Conservation (phyloP, 2,888 invertebrate genomes). For the Lepidochrysops patricia region DNA sequence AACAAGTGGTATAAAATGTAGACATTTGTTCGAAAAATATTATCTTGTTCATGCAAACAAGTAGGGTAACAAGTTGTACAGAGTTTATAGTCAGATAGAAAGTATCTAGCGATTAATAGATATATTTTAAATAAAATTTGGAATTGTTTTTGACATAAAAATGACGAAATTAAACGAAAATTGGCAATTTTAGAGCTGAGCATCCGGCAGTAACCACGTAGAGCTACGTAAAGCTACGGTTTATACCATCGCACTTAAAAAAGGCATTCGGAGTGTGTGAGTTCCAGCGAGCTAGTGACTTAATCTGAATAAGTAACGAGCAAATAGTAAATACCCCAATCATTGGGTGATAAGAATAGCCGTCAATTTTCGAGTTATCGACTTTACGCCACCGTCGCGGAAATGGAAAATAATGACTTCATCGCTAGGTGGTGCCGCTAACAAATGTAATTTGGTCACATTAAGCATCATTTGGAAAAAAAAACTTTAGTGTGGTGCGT, state of each 20-base stretch:
- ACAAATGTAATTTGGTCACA: conserved; percentile 62
- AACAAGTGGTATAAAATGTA: neutral
- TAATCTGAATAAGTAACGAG: conserved; percentile 52
- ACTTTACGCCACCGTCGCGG: conserved; percentile 57
- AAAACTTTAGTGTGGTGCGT: conserved; percentile 36
- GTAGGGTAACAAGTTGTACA: neutral
- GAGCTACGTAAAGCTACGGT: too few species aligned
- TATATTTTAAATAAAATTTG: too few species aligned
- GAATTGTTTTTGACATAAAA: too few species aligned
- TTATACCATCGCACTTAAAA: too few species aligned
- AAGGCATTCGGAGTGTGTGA: too few species aligned
- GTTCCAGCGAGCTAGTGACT: neutral
- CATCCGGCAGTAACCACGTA: too few species aligned
- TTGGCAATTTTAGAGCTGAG: too few species aligned
- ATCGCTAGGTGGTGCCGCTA: conserved; percentile 52
- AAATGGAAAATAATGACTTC: conserved; percentile 73
- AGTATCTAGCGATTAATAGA: too few species aligned
- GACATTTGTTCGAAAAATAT: neutral
- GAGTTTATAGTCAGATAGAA: too few species aligned
- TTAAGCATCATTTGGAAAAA: conserved; percentile 59
- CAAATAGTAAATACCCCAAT: conserved; percentile 38
- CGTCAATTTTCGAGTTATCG: conserved; percentile 74
- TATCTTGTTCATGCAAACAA: neutral
- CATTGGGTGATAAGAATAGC: conserved; percentile 52
- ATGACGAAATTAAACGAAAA: too few species aligned